Conservation (phyloP, 2,113 vertebrate genomes). For the Phalacrocorax aristotelis region DNA sequence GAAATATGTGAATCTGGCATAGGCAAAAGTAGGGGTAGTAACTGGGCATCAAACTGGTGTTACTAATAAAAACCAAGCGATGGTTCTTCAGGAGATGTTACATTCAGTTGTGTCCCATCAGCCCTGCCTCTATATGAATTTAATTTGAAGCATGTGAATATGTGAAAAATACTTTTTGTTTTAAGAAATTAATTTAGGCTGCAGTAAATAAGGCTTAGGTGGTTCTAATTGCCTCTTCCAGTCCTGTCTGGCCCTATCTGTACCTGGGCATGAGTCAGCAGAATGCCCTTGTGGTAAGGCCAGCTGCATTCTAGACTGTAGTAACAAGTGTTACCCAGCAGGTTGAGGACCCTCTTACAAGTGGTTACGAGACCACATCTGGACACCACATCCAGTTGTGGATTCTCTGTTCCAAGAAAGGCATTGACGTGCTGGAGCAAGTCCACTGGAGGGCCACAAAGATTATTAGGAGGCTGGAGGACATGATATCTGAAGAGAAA, state of each 20-base stretch:
- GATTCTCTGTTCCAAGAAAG: background rate
- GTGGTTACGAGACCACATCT: background rate
- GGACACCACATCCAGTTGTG: background rate
- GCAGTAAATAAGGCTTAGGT: background rate
- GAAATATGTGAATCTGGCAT: background rate
- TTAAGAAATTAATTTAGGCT: background rate
- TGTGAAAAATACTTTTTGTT: background rate
- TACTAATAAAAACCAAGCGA: background rate
- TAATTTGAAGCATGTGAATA: background rate
- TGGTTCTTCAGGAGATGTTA: background rate
- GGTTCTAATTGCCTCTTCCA: background rate
- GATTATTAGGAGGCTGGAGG: background rate
- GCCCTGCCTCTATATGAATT: background rate
- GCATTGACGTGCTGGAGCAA: background rate
- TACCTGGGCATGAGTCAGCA: background rate
- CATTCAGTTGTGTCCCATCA: accelerated
- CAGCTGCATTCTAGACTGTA: background rate
- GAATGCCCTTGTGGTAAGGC: background rate
- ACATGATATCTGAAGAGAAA: background rate
- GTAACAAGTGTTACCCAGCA: background rate
- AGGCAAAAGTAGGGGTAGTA: background rate
- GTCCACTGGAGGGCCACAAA: background rate
- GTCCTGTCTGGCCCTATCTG: background rate
- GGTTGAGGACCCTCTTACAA: background rate
- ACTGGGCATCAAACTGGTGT: background rate